Conservation (phyloP, 92 coral and sea anemone species). For the Galaxea fascicularis region DNA sequence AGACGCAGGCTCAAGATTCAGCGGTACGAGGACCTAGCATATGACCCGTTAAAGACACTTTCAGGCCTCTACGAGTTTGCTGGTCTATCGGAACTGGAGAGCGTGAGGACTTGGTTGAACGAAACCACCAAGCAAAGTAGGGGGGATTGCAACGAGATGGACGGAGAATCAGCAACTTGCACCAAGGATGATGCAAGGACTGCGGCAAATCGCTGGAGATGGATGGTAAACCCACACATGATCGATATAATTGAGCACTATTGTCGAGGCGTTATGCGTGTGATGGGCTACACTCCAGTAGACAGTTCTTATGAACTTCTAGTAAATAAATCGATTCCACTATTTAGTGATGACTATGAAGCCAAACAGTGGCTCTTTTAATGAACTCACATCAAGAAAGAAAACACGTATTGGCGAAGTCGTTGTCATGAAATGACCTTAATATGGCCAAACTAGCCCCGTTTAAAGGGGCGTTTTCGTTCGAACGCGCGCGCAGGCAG, state of each 20-base stretch:
- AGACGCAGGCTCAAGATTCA: constrained; percentile 28
- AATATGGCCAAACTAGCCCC: no score
- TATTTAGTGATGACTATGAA: constrained; percentile 27
- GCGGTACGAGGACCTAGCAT: constrained; percentile 62
- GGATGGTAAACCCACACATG: constrained; percentile 36
- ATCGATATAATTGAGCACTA: constrained; percentile 45
- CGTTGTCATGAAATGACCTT: not conserved
- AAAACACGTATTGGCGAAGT: no score
- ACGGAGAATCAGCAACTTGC: constrained; percentile 37
- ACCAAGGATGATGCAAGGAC: constrained; percentile 51
- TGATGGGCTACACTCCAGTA: constrained; percentile 45
- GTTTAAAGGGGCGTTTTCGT: no score
- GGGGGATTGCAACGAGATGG: constrained; percentile 2
- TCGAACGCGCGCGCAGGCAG: no score
- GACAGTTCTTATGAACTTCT: constrained; percentile 34
- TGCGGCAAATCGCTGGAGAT: constrained; percentile 66
- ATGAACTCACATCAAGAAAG: not conserved
- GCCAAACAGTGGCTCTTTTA: constrained; percentile 15
- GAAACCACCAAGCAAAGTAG: constrained; percentile 40
- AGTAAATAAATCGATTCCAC: constrained; percentile 7
- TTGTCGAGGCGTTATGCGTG: constrained; percentile 35
- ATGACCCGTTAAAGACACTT: constrained; percentile 35
- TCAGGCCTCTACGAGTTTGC: constrained; percentile 49
- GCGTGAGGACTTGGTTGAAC: constrained; percentile 45
- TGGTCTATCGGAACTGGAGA: constrained; percentile 30